These are phyloP conservation scores for Orchesella flavescens DNA, from an alignment of 2,888 invertebrate genomes.

Conservation along the genomic window DNA sequence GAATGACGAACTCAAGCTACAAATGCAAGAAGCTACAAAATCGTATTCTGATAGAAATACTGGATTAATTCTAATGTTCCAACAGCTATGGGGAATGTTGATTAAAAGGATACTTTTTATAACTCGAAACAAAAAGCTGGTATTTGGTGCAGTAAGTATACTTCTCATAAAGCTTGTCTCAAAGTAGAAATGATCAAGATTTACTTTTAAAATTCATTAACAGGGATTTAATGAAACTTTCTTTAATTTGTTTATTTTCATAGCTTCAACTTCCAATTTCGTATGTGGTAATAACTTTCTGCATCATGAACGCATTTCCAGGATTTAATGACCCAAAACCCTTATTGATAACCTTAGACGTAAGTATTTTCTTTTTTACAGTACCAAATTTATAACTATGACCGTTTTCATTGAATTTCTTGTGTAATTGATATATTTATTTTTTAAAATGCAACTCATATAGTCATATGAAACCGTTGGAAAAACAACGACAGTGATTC, in stretches of 20 bases:
- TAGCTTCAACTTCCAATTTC: slow-evolving; percentile 23
- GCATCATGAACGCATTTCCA: slow-evolving; percentile 77
- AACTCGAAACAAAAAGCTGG: slow-evolving; percentile 80
- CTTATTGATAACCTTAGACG: slow-evolving; percentile 77
- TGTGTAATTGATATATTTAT: neutral
- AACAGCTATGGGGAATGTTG: slow-evolving; percentile 81
- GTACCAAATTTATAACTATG: too few species aligned
- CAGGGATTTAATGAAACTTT: neutral
- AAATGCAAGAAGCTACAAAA: neutral
- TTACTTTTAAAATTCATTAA: too few species aligned
- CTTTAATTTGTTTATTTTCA: slow-evolving; percentile 1
- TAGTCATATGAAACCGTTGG: slow-evolving; percentile 68
- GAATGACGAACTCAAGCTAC: neutral
- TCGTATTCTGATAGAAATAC: slow-evolving; percentile 20
- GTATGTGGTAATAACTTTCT: slow-evolving; percentile 78
- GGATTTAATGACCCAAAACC: slow-evolving; percentile 76
- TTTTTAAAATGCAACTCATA: neutral
- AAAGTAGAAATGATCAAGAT: slow-evolving; percentile 19
- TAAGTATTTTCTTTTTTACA: too few species aligned
- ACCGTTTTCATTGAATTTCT: neutral
- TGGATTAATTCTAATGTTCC: slow-evolving; percentile 75
- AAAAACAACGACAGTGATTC: slow-evolving; percentile 63
- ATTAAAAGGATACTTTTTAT: slow-evolving; percentile 80
- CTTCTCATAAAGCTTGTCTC: neutral
- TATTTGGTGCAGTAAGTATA: slow-evolving; percentile 76